Base-by-base conservation (phyloP, 2,888 invertebrate genomes). In the Abrostola tripartita region DNA sequence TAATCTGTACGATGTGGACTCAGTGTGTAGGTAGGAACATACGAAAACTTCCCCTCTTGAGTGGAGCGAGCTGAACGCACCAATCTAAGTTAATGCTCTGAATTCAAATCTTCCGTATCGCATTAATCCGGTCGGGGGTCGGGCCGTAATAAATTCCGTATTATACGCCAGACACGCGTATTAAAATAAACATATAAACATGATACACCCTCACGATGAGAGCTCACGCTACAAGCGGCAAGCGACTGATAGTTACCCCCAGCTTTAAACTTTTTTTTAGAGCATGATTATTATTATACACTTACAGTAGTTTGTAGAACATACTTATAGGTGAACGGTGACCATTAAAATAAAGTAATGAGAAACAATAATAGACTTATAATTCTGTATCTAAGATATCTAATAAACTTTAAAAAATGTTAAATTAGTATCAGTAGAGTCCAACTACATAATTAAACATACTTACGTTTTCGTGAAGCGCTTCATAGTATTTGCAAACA, bases 101-200 rank as follows among this genome's bases (percentile, higher is more conserved):
- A 91, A 93, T 94, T 93, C 92, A 94, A 94, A 94, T 94, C 92
- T 93, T 93, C 93, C 93, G 94, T 93, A 93, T 93, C 93, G 90
- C 92, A 94, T 93, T 94, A 94, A 93, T 94, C 93, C 91, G 88
- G 79, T 82, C 82, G 91, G 87, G 93, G 93, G 93, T 90, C 86
- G 92, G 85, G 88, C 89, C 90, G 90, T 94, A 93, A 94, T 93
- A 94, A 94, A 93, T 94, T 93, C 93, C 91, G 91, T 93, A 94
- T 94, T 94, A 95, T 94, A 93, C 94, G 93, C 93, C 86, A 94
- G 94, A 94, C 94, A 93, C 94, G 94, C 94, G 95, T 94, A 95
- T 95, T 95, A 94, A 94, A 95, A 95, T 95, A 94, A 93, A 94
- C 93, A 94, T 92, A 94, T 94, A 95, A 94, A 94, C 93, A 94